Conservation (phyloP, 2,113 vertebrate species). For the Sebastes schlegelii region DNA sequence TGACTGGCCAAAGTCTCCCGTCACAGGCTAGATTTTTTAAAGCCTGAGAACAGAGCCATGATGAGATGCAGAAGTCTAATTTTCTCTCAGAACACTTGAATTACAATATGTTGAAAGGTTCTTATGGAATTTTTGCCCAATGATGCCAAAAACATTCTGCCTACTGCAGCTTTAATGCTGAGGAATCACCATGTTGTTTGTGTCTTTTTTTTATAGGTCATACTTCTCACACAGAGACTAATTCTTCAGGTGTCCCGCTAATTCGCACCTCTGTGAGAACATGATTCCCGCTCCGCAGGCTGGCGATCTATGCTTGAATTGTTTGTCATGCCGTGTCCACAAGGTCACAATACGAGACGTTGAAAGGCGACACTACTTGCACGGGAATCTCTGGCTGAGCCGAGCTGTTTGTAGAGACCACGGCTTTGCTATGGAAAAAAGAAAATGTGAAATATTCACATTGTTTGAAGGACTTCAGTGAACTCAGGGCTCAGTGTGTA, state of each 20-base stretch:
- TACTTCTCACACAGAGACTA: slow-evolving; percentile 44
- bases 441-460: slow-evolving; percentile 46
- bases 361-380: slow-evolving; percentile 31
- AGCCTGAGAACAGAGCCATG: too few relatives aligned
- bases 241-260: slow-evolving; percentile 66
- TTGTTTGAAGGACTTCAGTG: slow-evolving; percentile 61
- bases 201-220: slow-evolving; percentile 51
- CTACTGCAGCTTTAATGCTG: too few relatives aligned
- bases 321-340: slow-evolving; percentile 6
- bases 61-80: too few relatives aligned
- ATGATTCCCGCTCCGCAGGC: slow-evolving; percentile 38
- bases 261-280: slow-evolving; percentile 62
- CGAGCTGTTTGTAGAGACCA: slow-evolving; percentile 6
- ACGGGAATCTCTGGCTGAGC: slow-evolving; percentile 42
- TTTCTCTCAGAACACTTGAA: too few relatives aligned
- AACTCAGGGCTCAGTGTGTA: slow-evolving; percentile 69
- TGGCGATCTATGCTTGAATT: neutral
- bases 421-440: neutral
- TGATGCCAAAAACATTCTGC: too few relatives aligned
- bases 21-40: too few relatives aligned
- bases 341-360: neutral
- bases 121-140: too few relatives aligned
- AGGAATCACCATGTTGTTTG: too few relatives aligned
- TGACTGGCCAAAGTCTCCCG: too few relatives aligned
- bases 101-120: too few relatives aligned